These are phyloP conservation scores for Trichopoda pennipes DNA, from an alignment of 2,888 invertebrate genomes.

Conservation along the genomic window DNA sequence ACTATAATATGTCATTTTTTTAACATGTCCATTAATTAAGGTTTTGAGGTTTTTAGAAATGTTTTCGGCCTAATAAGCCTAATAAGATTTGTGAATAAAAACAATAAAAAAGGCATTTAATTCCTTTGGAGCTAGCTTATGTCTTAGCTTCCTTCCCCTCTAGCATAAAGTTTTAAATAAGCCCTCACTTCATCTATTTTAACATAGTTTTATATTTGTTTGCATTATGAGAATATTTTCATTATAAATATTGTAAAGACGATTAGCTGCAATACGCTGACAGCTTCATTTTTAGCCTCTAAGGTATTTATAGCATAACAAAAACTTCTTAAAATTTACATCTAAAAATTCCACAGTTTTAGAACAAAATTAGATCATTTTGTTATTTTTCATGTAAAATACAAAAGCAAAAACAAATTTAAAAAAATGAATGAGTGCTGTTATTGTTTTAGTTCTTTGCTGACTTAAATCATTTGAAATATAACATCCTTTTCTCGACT, in stretches of 20 bases:
- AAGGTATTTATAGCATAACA: constrained; percentile 43
- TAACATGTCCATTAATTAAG: too few relatives aligned
- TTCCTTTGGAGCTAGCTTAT: too few relatives aligned
- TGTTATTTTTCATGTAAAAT: constrained; percentile 17
- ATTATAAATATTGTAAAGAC: constrained; percentile 56
- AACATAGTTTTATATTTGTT: neutral
- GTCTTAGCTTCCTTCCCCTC: too few relatives aligned
- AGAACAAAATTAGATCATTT: constrained; percentile 25
- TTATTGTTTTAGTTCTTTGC: neutral
- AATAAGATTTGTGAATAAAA: too few relatives aligned
- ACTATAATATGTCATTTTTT: too few relatives aligned
- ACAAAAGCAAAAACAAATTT: constrained; percentile 5
- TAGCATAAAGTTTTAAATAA: too few relatives aligned
- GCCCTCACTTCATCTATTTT: too few relatives aligned
- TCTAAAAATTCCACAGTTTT: constrained; percentile 25
- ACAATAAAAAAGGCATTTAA: too few relatives aligned
- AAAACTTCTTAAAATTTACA: constrained; percentile 3
- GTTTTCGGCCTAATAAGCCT: too few relatives aligned
- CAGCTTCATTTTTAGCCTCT: constrained; percentile 57
- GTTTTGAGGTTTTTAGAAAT: too few relatives aligned
- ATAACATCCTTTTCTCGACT: neutral
- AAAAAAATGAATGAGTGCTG: constrained; percentile 14
- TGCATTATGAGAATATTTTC: constrained; percentile 7
- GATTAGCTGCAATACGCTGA: constrained; percentile 68
- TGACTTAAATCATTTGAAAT: constrained; percentile 1